A percentile compares a stretch with the other conserved stretches of the same genome.
These are phyloP conservation scores for Saxidomus purpurata DNA, from an alignment of 1,140 invertebrate genomes.

Conservation along the genomic window DNA sequence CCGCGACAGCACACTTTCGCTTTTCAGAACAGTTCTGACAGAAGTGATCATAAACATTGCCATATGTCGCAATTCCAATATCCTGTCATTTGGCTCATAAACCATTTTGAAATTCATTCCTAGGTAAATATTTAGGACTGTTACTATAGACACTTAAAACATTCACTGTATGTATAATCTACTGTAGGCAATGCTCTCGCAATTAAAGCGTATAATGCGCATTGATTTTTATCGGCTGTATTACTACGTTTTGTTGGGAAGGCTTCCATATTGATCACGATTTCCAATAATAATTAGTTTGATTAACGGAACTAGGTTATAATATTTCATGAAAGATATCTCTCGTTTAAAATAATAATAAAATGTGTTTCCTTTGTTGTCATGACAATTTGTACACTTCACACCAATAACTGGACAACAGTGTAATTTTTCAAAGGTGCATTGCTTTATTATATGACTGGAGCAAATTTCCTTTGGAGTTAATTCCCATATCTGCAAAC, in stretches of 20 bases:
- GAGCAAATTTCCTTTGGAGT: too few relatives aligned
- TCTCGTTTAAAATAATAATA: background rate
- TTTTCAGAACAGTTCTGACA: background rate
- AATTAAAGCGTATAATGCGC: background rate
- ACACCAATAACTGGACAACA: too few relatives aligned
- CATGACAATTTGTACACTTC: background rate
- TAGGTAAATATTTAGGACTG: slow-evolving; percentile 15
- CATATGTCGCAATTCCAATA: background rate
- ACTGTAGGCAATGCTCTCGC: background rate
- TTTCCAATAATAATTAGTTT: background rate
- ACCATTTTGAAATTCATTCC: slow-evolving; percentile 12
- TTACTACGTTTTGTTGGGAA: background rate
- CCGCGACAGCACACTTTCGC: background rate
- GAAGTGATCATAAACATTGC: background rate
- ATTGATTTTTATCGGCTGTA: background rate
- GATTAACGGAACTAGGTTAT: background rate
- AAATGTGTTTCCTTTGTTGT: background rate
- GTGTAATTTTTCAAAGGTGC: too few relatives aligned
- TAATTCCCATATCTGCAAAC: too few relatives aligned
- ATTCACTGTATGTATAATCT: background rate
- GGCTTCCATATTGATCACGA: background rate
- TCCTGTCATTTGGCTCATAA: background rate
- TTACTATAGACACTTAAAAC: slow-evolving; percentile 30
- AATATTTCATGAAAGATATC: background rate
- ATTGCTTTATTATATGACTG: too few relatives aligned